Evolutionary conservation across 2,888 invertebrate genomes (phyloP), one percentile per base, ranked within the genome.

Genomic region (Synanthedon tipuliformis): DNA sequence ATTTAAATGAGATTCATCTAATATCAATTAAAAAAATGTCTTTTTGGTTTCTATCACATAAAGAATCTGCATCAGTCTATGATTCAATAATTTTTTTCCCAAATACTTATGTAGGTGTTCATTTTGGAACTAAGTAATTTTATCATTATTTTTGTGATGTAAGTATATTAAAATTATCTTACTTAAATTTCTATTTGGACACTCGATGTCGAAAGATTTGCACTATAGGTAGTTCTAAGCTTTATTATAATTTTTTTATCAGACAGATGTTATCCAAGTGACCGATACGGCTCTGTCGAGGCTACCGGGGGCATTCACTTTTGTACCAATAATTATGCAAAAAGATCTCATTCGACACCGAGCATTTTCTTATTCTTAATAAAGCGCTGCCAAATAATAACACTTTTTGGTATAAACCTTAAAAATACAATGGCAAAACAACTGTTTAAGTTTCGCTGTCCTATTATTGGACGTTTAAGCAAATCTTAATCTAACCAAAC

Each of bases 381-480:
- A 52, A 51, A 55, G 52, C 52, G 52, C 51, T 55, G 55, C 52
- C 12, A 15, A 45, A 13, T 45, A 45, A 13, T 13, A 45, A 55
- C 51, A 56, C 51, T 50, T 63, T 59, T 65, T 68, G 68, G 67
- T 70, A 59, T 64, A 61, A 56, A 56, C 61, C 10, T 63, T 63
- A 65, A 61, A 62, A 59, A 66, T 61, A 67, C 59, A 61, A 64
- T 65, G 68, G 69, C 71, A 73, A 73, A 66, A 55, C 58, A 70
- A 69, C 52, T 51, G 59, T 63, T 63, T 64, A 59, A 54, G 62
- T 73, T 23, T 78, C 73, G 73, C 74, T 79, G 80, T 71, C 74
- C 66, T 71, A 70, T 56, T 57, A 61, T 80, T 80, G 81, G 81
- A 79, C 80, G 80, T 74, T 71, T 78, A 79, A 78, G 81, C 75